A percentile compares a stretch with the other conserved stretches of the same genome.
These are phyloP conservation scores for Malurus melanocephalus DNA, from an alignment of 2,113 vertebrate species.

Conservation along the genomic window DNA sequence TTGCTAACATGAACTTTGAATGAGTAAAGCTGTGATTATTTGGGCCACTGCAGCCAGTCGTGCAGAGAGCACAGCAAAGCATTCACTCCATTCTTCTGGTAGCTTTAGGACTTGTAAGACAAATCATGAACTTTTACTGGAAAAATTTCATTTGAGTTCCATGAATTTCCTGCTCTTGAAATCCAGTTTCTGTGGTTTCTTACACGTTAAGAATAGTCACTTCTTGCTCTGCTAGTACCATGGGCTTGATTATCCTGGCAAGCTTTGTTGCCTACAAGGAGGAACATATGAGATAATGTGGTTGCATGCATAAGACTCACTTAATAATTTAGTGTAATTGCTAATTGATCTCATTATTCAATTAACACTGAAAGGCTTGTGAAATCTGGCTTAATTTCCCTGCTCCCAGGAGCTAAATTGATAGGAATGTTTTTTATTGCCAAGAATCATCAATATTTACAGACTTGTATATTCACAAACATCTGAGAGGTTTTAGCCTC, in stretches of 20 bases:
- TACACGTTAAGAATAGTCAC: not conserved
- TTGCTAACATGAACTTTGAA: not conserved
- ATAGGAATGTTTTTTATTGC: constrained; percentile 29
- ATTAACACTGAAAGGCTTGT: constrained; percentile 37
- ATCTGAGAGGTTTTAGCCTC: constrained; percentile 13
- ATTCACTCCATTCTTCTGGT: not conserved
- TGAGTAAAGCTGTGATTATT: not conserved
- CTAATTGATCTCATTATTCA: constrained; percentile 55
- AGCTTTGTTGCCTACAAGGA: not conserved
- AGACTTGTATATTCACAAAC: constrained; percentile 11
- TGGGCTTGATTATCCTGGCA: not conserved
- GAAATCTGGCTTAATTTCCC: constrained; percentile 41
- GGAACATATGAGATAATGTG: not conserved
- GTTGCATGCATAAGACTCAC: not conserved
- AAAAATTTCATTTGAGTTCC: not conserved
- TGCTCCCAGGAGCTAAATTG: constrained; percentile 2
- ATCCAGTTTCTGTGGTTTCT: not conserved
- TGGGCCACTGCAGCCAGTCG: not conserved
- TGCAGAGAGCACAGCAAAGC: not conserved
- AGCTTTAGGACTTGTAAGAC: not conserved
- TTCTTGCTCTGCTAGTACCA: not conserved
- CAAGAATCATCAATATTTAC: constrained; percentile 43
- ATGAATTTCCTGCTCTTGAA: not conserved
- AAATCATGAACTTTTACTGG: not conserved
- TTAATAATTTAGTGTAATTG: constrained; percentile 47